Evolutionary conservation across 2,888 invertebrate genomes (phyloP).

Genomic region (Drosophila paramelanica): DNA sequence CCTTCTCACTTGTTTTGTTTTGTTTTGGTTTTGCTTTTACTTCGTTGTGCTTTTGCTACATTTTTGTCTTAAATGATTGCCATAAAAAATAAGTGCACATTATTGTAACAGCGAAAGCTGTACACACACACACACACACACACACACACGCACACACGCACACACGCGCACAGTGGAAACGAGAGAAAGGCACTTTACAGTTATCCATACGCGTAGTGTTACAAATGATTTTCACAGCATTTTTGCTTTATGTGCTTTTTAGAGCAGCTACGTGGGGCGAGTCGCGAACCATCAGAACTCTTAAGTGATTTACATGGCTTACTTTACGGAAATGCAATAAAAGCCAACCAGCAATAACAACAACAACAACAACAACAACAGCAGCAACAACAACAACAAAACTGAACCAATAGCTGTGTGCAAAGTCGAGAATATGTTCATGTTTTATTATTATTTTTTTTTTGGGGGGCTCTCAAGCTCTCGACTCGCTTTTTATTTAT

Average conservation of each 20-base stretch:
- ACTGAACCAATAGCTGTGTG: slow-evolving; percentile 14
- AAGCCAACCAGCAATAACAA: slow-evolving; percentile 27
- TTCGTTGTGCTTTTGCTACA: slow-evolving; percentile 66
- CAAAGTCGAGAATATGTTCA: slow-evolving; percentile 27
- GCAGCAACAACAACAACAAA: background rate
- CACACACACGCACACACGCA: slow-evolving; percentile 13
- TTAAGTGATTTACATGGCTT: slow-evolving; percentile 78
- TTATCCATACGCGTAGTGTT: slow-evolving; percentile 79
- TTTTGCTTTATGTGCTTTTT: slow-evolving; percentile 76
- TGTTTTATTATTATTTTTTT: slow-evolving; percentile 2
- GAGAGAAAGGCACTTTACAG: slow-evolving; percentile 67
- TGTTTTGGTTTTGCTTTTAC: slow-evolving; percentile 47
- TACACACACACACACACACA: slow-evolving; percentile 21
- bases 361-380: slow-evolving; percentile 23
- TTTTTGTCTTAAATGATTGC: slow-evolving; percentile 80
- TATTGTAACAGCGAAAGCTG: slow-evolving; percentile 66
- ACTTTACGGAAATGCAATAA: slow-evolving; percentile 76
- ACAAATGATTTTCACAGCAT: slow-evolving; percentile 80
- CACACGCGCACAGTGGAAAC: background rate
- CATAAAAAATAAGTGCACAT: slow-evolving; percentile 79
- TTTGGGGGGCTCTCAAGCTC: slow-evolving; percentile 24
- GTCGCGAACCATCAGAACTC: slow-evolving; percentile 60
- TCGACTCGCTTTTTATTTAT: slow-evolving; percentile 49
- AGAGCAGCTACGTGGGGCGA: slow-evolving; percentile 64
- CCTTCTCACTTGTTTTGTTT: background rate